phyloP scores from a whole-genome alignment of 1,140 invertebrate species.

The Lepidurus couesii region DNA sequence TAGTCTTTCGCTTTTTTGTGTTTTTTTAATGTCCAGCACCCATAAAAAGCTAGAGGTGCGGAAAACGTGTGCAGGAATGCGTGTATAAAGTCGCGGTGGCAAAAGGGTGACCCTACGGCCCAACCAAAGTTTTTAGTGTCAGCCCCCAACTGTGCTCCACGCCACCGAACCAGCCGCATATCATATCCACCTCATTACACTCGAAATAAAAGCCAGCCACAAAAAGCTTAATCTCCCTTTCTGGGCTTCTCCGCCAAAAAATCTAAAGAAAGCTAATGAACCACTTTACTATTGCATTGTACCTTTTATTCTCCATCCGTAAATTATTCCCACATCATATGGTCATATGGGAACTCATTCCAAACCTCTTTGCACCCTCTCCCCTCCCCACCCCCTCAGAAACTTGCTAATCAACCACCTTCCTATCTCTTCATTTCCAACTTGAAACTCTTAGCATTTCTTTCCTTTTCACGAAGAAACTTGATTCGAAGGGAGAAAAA shows the following conservation, averaged over 20 bases:
- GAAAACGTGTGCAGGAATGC: background rate
- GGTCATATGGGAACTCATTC: background rate
- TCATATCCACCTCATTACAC: background rate
- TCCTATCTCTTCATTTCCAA: no score
- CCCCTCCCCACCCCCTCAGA: no score
- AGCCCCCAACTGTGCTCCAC: conserved; percentile 16
- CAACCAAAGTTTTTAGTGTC: background rate
- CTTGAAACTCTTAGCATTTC: no score
- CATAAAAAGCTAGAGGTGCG: background rate
- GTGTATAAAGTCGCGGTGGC: background rate
- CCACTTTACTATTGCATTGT: background rate
- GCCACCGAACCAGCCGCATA: conserved; percentile 13
- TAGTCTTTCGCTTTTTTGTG: background rate
- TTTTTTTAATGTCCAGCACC: background rate
- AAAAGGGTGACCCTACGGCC: conserved; percentile 20
- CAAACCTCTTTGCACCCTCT: no score
- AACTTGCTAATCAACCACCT: no score
- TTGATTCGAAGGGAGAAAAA: no score
- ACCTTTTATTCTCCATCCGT: background rate
- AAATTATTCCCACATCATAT: background rate
- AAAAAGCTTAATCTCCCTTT: background rate
- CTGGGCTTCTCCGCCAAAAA: background rate
- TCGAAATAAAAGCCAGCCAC: background rate
- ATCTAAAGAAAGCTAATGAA: background rate
- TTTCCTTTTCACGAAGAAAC: no score